Conservation (phyloP, 2,113 vertebrate genomes). For the Macrotus californicus region DNA sequence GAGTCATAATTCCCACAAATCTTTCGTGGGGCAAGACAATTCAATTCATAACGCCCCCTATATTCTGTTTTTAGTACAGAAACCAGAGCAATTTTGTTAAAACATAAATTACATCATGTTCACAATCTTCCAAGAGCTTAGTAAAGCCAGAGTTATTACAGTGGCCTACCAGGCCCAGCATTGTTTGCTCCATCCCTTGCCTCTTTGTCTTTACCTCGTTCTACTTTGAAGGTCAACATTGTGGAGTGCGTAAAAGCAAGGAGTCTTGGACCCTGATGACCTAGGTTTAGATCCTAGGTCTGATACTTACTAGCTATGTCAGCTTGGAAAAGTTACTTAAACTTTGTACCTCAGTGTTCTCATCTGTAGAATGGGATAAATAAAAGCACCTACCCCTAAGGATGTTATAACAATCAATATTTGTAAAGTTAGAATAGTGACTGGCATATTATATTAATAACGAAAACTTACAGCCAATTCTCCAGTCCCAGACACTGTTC, state of each 20-base stretch:
- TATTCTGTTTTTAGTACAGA: background rate
- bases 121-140: background rate
- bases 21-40: background rate
- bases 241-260: background rate
- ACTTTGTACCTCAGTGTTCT: background rate
- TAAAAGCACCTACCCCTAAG: background rate
- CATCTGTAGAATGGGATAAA: background rate
- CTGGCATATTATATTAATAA: background rate
- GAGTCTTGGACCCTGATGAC: background rate
- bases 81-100: background rate
- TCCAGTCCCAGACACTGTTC: background rate
- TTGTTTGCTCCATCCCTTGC: background rate
- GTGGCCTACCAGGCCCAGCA: background rate
- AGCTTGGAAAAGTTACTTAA: constrained; percentile 1
- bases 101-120: background rate
- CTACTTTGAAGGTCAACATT: background rate
- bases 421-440: background rate
- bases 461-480: background rate
- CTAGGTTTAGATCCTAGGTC: background rate
- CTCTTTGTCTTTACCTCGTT: background rate
- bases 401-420: background rate
- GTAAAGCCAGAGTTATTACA: background rate
- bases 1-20: background rate
- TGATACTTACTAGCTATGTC: background rate
- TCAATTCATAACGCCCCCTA: background rate